Evolutionary conservation across 2,113 vertebrate genomes (phyloP).

Genomic region (Smithornis capensis): DNA sequence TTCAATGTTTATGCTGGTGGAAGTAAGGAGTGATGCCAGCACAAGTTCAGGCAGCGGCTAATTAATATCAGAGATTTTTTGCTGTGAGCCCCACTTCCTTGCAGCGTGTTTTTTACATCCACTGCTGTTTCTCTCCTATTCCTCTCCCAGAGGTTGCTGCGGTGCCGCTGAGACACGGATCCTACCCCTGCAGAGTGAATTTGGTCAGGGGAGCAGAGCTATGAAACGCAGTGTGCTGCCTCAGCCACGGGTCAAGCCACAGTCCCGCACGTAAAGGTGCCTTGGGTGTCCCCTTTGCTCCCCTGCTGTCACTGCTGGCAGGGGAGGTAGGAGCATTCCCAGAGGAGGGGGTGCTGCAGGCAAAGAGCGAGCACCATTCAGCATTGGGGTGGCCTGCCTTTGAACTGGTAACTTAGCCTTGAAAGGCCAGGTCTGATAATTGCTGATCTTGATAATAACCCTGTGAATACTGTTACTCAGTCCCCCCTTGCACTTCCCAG

Average conservation of each 20-base stretch:
- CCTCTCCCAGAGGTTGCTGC: background rate
- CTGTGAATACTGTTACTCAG: background rate
- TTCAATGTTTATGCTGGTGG: background rate
- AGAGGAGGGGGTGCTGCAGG: background rate
- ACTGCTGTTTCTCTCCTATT: background rate
- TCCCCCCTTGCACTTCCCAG: background rate
- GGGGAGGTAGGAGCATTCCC: background rate
- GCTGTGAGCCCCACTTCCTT: background rate
- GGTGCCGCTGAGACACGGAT: accelerated
- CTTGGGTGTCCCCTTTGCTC: background rate
- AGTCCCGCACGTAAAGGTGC: accelerated
- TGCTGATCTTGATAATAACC: background rate
- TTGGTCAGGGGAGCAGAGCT: background rate
- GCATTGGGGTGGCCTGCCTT: background rate
- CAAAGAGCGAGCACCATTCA: background rate
- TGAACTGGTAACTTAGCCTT: background rate
- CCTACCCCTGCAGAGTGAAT: background rate
- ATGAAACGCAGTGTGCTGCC: background rate
- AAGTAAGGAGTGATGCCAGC: background rate
- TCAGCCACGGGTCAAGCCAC: background rate
- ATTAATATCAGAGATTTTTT: background rate
- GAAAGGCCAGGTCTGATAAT: background rate
- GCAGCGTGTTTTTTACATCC: background rate
- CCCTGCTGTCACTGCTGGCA: accelerated
- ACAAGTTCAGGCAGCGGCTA: accelerated